A percentile compares a stretch with the other conserved stretches of the same genome.
Evolutionary conservation across 2,113 vertebrate genomes (phyloP).

Genomic region (Vimba vimba): DNA sequence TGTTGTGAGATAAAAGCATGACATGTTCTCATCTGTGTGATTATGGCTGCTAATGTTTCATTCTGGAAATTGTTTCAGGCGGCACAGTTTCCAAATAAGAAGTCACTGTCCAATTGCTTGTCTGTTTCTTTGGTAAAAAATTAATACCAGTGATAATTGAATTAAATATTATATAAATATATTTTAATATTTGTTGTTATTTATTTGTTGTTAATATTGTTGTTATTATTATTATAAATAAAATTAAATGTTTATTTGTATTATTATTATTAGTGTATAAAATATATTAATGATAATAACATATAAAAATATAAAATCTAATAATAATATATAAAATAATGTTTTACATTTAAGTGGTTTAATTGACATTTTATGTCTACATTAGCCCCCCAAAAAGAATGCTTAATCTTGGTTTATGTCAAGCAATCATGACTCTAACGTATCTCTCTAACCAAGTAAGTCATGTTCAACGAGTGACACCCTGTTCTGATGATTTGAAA

Average conservation of each 20-base stretch:
- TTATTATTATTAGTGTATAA: neutral
- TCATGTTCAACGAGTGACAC: neutral
- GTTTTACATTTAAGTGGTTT: neutral
- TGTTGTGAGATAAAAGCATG: neutral
- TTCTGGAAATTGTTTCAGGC: neutral
- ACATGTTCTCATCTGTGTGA: neutral
- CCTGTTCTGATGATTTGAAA: neutral
- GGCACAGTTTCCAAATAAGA: neutral
- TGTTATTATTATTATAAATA: neutral
- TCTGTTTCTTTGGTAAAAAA: too few species aligned
- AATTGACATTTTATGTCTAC: neutral
- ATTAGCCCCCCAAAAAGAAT: neutral
- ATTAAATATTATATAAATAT: neutral
- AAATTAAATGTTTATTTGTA: neutral
- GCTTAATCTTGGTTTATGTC: neutral
- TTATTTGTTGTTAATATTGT: too few species aligned
- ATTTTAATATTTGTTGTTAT: neutral
- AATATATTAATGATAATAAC: neutral
- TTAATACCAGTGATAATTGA: too few species aligned
- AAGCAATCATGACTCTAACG: neutral
- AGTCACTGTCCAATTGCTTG: neutral
- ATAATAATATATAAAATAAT: neutral
- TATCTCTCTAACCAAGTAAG: neutral
- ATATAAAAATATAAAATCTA: neutral
- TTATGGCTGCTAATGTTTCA: neutral